Evolutionary conservation across 2,113 vertebrate genomes (phyloP).

Genomic region (Chaenocephalus aceratus): DNA sequence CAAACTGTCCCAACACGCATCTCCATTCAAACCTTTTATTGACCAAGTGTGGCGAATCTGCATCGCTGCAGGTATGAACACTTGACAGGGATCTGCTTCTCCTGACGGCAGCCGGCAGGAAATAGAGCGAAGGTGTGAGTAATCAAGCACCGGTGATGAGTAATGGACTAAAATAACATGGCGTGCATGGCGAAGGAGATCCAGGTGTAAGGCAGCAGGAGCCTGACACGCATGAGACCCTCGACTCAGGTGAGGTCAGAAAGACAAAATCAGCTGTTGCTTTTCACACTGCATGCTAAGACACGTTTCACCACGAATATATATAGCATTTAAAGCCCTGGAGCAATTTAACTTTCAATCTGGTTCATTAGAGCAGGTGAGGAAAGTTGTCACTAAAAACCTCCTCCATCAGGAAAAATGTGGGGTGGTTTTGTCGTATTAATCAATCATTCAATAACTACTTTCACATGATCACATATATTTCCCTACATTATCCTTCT

Average conservation of each 20-base stretch:
- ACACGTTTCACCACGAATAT: background rate
- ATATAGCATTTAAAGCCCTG: background rate
- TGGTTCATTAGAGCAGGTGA: background rate
- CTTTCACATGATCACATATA: background rate
- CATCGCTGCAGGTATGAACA: too few relatives aligned
- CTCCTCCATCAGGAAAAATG: background rate
- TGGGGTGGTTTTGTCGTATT: background rate
- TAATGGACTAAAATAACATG: slow-evolving; percentile 32
- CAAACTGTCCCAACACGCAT: too few relatives aligned
- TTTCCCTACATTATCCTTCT: background rate
- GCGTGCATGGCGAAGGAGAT: slow-evolving; percentile 23
- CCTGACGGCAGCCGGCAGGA: too few relatives aligned
- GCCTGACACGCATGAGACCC: slow-evolving; percentile 43
- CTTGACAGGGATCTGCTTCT: too few relatives aligned
- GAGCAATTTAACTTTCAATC: background rate
- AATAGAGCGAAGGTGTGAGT: slow-evolving; percentile 50
- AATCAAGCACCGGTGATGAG: slow-evolving; percentile 45
- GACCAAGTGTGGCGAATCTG: too few relatives aligned
- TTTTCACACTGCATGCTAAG: background rate
- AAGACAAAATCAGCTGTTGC: background rate
- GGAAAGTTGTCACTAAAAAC: background rate
- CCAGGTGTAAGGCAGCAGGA: slow-evolving; percentile 42
- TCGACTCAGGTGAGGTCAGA: slow-evolving; percentile 26
- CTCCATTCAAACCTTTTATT: too few relatives aligned
- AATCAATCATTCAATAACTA: background rate